phyloP scores from a whole-genome alignment of 2,797 vertebrate species.

The Prionace glauca region DNA sequence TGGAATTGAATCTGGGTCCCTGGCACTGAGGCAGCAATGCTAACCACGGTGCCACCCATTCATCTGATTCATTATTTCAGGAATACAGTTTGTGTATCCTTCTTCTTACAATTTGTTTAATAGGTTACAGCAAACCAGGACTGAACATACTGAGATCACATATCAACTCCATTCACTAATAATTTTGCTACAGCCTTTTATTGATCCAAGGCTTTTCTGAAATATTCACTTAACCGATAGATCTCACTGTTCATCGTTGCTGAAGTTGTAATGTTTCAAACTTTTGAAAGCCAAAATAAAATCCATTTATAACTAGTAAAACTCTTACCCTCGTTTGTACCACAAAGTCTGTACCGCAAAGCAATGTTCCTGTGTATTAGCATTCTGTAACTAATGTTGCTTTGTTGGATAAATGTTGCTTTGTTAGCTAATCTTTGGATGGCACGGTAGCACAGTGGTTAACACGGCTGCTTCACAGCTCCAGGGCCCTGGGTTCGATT shows the following conservation, averaged over 20 bases:
- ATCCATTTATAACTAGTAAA: background rate
- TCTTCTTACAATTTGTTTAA: background rate
- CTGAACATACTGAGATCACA: background rate
- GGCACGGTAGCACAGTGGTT: too few species aligned
- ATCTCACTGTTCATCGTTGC: background rate
- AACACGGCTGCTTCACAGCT: too few species aligned
- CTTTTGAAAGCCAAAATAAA: background rate
- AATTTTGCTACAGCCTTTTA: background rate
- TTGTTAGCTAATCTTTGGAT: background rate
- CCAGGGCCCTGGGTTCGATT: too few species aligned
- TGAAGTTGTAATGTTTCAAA: background rate
- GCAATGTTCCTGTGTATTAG: background rate
- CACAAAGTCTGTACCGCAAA: background rate
- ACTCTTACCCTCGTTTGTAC: background rate
- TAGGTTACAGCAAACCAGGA: background rate
- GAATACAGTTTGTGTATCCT: background rate
- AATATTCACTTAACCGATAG: background rate
- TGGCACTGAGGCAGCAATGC: too few species aligned
- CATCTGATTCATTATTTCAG: background rate
- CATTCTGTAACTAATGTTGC: background rate
- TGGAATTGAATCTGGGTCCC: too few species aligned
- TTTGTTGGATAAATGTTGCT: background rate
- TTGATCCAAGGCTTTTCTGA: background rate
- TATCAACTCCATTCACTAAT: background rate
- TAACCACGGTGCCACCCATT: too few species aligned